Percentiles rank a stretch among this genome's conserved stretches.
Evolutionary conservation across 2,113 vertebrate genomes (phyloP).

Genomic region (Datnioides undecimradiatus): DNA sequence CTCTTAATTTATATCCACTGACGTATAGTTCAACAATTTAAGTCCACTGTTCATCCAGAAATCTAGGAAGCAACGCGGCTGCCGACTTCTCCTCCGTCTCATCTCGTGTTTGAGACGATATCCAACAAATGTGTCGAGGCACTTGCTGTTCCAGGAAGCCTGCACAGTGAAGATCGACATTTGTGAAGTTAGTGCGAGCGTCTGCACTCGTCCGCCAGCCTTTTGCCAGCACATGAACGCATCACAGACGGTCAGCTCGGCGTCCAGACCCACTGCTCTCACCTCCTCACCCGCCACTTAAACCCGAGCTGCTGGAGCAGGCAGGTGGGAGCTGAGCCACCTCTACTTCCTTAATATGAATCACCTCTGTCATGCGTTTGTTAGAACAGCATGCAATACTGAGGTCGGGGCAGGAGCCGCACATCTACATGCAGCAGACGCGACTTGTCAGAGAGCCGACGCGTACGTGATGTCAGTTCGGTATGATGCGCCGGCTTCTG

Average conservation of each 20-base stretch:
- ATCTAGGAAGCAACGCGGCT: too few species aligned
- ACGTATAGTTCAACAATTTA: too few species aligned
- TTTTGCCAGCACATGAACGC: neutral
- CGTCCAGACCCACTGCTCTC: slow-evolving; percentile 27
- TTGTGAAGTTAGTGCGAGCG: neutral
- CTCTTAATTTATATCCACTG: too few species aligned
- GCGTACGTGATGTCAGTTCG: neutral
- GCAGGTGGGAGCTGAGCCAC: slow-evolving; percentile 22
- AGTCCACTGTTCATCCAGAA: too few species aligned
- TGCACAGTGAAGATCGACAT: too few species aligned
- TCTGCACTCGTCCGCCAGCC: neutral
- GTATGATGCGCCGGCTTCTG: neutral
- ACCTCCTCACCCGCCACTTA: slow-evolving; percentile 57
- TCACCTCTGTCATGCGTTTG: slow-evolving; percentile 34
- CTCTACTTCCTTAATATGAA: slow-evolving; percentile 47
- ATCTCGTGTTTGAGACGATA: too few species aligned
- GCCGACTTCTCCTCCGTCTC: too few species aligned
- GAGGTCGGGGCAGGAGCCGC: neutral
- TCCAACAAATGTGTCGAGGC: neutral
- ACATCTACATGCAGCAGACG: neutral
- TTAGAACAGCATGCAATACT: neutral
- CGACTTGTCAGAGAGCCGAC: neutral
- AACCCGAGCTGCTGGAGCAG: slow-evolving; percentile 57
- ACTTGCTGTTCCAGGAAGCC: too few species aligned
- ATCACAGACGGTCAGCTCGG: neutral